Evolutionary conservation across 2,797 vertebrate species (phyloP).

Genomic region (Gambusia yucatana): DNA sequence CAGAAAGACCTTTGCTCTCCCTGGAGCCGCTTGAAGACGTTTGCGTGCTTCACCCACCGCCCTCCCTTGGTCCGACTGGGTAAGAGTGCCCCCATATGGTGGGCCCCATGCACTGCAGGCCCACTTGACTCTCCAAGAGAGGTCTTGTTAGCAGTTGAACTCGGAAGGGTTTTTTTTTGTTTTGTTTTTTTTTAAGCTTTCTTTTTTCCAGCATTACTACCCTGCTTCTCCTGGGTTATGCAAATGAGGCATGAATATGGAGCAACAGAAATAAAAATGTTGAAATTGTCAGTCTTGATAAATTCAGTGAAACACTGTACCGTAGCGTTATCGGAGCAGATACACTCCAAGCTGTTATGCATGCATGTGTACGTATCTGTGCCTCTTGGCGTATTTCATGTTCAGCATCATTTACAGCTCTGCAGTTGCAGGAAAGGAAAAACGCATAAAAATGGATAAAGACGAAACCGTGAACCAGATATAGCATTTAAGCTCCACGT

Average conservation of each 20-base stretch:
- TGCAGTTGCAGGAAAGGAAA: neutral
- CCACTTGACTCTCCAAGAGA: constrained; percentile 24
- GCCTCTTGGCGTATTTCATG: constrained; percentile 12
- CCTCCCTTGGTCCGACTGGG: constrained; percentile 59
- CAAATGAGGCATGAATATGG: constrained; percentile 66
- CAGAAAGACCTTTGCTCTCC: constrained; percentile 76
- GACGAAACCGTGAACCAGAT: neutral
- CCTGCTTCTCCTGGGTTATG: constrained; percentile 60
- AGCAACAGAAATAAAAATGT: constrained; percentile 54
- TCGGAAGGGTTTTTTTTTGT: constrained; percentile 16
- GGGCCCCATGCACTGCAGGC: constrained; percentile 43
- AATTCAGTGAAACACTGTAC: constrained; percentile 43
- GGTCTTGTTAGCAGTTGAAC: constrained; percentile 60
- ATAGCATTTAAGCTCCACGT: neutral
- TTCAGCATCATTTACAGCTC: constrained; percentile 19
- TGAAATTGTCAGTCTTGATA: constrained; percentile 54
- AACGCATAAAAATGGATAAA: constrained; percentile 1
- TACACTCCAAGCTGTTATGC: constrained; percentile 22
- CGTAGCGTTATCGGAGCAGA: constrained; percentile 31
- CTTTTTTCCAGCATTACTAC: constrained; percentile 34
- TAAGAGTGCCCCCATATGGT: constrained; percentile 84
- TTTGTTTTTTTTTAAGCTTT: constrained; percentile 1
- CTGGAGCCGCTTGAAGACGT: constrained; percentile 62
- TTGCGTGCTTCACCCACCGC: constrained; percentile 36
- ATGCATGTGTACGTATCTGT: neutral